Percentiles rank a stretch among this genome's conserved stretches.
phyloP scores from a whole-genome alignment of 2,888 invertebrate species.

The Lycocerus yunnanus region DNA sequence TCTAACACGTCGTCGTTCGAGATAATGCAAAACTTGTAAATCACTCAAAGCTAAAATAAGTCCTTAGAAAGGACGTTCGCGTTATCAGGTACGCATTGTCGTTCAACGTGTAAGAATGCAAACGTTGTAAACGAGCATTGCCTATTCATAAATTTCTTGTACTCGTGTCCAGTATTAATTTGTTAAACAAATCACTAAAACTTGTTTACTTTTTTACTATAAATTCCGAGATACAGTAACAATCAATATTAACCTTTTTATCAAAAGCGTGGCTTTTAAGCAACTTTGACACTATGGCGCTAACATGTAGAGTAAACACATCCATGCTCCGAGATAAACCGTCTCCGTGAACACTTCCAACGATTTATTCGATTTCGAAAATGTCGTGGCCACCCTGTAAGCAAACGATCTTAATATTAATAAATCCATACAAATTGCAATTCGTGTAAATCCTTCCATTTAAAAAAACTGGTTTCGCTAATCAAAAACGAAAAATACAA shows the following conservation, averaged over 20 bases:
- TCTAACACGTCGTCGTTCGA: neutral
- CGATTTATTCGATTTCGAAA: neutral
- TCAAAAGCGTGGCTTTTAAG: neutral
- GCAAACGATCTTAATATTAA: neutral
- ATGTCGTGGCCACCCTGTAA: neutral
- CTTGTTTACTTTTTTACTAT: neutral
- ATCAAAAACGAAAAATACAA: neutral
- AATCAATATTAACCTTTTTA: neutral
- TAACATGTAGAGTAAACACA: neutral
- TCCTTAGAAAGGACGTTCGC: conserved; percentile 33
- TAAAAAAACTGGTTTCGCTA: neutral
- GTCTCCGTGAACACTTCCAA: neutral
- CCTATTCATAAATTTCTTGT: conserved; percentile 28
- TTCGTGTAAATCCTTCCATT: neutral
- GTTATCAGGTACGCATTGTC: conserved; percentile 33
- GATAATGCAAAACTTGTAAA: conserved; percentile 10
- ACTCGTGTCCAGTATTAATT: conserved; percentile 23
- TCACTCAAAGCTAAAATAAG: conserved; percentile 29
- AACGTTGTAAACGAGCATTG: conserved; percentile 22
- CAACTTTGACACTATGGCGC: neutral
- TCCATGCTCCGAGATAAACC: neutral
- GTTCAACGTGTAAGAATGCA: conserved; percentile 32
- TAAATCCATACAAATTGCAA: neutral
- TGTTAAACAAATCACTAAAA: conserved; percentile 11
- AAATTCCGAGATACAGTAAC: neutral